These are phyloP conservation scores for Keiferia lycopersicella DNA, from an alignment of 2,888 invertebrate species.

Conservation along the genomic window DNA sequence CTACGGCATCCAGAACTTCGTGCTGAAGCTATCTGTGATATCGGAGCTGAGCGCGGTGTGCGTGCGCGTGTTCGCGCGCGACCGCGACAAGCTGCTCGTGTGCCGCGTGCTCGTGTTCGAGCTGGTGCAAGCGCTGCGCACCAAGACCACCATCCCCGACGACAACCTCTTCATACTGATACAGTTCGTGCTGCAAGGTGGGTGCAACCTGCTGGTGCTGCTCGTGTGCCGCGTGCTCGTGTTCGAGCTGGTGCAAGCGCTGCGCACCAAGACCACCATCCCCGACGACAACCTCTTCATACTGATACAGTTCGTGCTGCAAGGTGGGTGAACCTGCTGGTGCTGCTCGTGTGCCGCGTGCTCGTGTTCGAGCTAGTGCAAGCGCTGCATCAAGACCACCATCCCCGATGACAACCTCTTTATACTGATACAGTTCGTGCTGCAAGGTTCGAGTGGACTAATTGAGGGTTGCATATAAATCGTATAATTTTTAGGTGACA, in stretches of 20 bases:
- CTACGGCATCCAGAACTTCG: constrained; percentile 94
- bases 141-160: constrained; percentile 96
- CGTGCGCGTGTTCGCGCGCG: constrained; percentile 93
- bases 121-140: constrained; percentile 96
- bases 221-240: no score
- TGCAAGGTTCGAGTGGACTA: no score
- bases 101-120: constrained; percentile 96
- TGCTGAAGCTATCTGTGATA: constrained; percentile 88
- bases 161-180: constrained; percentile 96
- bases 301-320: background rate
- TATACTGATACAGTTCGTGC: background rate
- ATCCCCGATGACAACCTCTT: background rate
- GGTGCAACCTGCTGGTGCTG: constrained; percentile 34
- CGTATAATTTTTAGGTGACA: no score
- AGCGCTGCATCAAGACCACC: constrained; percentile 74
- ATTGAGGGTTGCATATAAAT: no score
- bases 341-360: no score
- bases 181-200: constrained; percentile 90
- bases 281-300: background rate
- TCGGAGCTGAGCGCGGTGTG: constrained; percentile 95
- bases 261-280: background rate
- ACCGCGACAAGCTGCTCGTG: constrained; percentile 95
- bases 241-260: no score
- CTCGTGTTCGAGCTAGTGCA: constrained; percentile 90
- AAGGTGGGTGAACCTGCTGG: constrained; percentile 71